Percentiles rank a stretch among this genome's conserved stretches.
These are phyloP conservation scores for Sweltsa coloradensis DNA, from an alignment of 1,140 invertebrate species.

Conservation along the genomic window DNA sequence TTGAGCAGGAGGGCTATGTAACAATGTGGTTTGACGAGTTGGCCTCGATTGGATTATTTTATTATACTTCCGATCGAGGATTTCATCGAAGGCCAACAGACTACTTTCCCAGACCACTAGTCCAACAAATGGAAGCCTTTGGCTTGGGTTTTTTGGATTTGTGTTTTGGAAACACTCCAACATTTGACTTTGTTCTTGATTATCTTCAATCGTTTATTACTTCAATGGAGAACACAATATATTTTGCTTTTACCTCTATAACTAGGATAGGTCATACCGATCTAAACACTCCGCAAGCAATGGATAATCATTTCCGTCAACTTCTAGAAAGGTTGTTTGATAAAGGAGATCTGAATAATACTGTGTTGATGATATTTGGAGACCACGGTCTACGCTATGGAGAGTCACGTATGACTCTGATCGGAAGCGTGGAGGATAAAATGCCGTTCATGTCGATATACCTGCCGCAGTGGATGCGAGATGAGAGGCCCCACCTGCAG, in stretches of 20 bases:
- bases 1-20: conserved; percentile 24
- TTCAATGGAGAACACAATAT: conserved; percentile 29
- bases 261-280: conserved; percentile 40
- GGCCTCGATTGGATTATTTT: conserved; percentile 28
- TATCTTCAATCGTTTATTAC: conserved; percentile 38
- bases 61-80: conserved; percentile 31
- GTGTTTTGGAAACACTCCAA: conserved; percentile 36
- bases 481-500: conserved; percentile 26
- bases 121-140: conserved; percentile 16
- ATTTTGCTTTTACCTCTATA: conserved; percentile 39
- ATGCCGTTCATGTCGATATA: conserved; percentile 40
- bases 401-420: conserved; percentile 32
- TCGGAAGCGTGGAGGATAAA: conserved; percentile 42
- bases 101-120: conserved; percentile 29
- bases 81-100: conserved; percentile 32
- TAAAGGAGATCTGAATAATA: conserved; percentile 31
- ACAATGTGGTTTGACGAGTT: conserved; percentile 33
- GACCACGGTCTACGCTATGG: conserved; percentile 43
- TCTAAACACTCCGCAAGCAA: conserved; percentile 28
- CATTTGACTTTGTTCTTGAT: conserved; percentile 37
- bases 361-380: conserved; percentile 35
- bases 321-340: conserved; percentile 25
- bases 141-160: conserved; percentile 19
- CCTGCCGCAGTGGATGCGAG: conserved; percentile 32
- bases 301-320: conserved; percentile 33